phyloP scores from a whole-genome alignment of 2,797 vertebrate species.

The Periparus ater region DNA sequence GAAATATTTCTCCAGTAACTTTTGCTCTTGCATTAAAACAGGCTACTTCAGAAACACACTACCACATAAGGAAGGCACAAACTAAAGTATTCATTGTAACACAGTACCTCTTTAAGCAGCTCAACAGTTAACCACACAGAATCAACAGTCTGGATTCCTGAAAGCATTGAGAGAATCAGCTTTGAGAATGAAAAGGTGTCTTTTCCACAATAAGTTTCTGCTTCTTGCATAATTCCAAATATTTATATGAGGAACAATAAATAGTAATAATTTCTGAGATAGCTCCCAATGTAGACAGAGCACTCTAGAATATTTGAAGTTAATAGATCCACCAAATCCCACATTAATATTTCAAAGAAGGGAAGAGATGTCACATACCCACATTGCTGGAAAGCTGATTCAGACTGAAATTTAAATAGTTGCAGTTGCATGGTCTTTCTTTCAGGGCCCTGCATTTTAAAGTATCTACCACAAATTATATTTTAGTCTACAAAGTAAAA shows the following conservation, averaged over 20 bases:
- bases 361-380: not conserved
- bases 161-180: not conserved
- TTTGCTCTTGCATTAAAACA: not conserved
- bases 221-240: not conserved
- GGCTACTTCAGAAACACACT: not conserved
- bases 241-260: not conserved
- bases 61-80: not conserved
- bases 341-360: not conserved
- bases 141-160: not conserved
- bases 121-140: not conserved
- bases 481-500: not conserved
- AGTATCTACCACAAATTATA: not conserved
- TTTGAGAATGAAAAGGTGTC: not conserved
- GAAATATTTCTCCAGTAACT: not conserved
- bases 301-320: not conserved
- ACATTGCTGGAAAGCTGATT: not conserved
- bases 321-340: not conserved
- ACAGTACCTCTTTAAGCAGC: not conserved
- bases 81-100: not conserved
- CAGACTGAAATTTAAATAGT: not conserved
- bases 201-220: not conserved
- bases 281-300: not conserved
- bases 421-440: not conserved
- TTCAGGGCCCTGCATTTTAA: not conserved
- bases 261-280: not conserved